Conservation (phyloP, 2,113 vertebrate species). For the Elephas maximus region DNA sequence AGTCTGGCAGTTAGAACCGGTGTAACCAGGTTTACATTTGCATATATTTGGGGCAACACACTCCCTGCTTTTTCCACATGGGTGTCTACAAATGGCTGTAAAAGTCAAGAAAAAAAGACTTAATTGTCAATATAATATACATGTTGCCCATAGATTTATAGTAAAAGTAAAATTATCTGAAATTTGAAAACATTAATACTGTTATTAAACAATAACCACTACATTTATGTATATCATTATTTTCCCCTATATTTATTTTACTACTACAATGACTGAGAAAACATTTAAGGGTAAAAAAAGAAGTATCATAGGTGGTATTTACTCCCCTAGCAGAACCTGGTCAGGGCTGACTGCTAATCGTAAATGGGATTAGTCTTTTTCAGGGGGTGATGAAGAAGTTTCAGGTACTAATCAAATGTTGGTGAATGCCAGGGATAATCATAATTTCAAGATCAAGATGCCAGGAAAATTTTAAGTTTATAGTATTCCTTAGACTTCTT, state of each 20-base stretch:
- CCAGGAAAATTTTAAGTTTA: background rate
- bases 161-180: slow-evolving; percentile 14
- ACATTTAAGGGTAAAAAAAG: background rate
- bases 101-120: slow-evolving; percentile 61
- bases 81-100: slow-evolving; percentile 92
- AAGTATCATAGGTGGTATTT: background rate
- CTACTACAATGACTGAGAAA: background rate
- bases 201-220: background rate
- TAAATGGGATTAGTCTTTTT: background rate
- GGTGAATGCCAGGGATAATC: background rate
- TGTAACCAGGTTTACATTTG: slow-evolving; percentile 93
- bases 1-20: slow-evolving; percentile 92
- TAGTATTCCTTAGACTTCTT: slow-evolving; percentile 10
- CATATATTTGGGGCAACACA: slow-evolving; percentile 94
- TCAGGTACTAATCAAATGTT: background rate
- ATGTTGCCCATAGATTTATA: background rate
- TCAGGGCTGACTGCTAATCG: background rate
- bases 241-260: slow-evolving; percentile 10
- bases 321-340: background rate
- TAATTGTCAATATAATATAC: background rate
- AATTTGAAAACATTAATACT: slow-evolving; percentile 6
- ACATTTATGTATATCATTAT: background rate
- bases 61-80: slow-evolving; percentile 93
- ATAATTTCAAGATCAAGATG: slow-evolving; percentile 42
- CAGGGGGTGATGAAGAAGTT: background rate